Percentiles rank a stretch among this genome's conserved stretches.
phyloP scores from a whole-genome alignment of 2,888 invertebrate genomes.

The Drosophila yooni region DNA sequence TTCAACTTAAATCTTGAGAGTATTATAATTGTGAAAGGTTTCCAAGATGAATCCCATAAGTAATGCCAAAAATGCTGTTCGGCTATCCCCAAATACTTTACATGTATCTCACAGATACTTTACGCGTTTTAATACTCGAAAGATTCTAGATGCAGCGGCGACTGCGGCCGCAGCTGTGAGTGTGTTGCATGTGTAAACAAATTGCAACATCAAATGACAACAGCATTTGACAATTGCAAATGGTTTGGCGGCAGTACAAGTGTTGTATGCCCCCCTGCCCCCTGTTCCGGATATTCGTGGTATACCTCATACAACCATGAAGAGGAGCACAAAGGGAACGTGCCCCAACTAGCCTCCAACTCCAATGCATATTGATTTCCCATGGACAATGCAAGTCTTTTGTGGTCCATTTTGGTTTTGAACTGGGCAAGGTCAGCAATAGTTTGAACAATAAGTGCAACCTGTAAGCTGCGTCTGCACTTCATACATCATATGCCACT shows the following conservation, averaged over 20 bases:
- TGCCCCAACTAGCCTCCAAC: constrained; percentile 25
- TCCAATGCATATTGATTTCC: constrained; percentile 55
- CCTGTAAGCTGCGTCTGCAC: constrained; percentile 64
- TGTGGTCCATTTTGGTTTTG: constrained; percentile 4
- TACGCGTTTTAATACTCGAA: constrained; percentile 18
- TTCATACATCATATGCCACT: constrained; percentile 71
- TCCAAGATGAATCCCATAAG: constrained; percentile 23
- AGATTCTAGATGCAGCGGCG: constrained; percentile 15
- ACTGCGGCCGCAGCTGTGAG: constrained; percentile 16
- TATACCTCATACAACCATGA: neutral
- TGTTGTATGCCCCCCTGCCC: constrained; percentile 13
- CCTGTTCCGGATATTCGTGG: too few relatives aligned
- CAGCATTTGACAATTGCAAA: constrained; percentile 77
- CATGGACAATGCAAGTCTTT: constrained; percentile 3
- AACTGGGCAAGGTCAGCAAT: constrained; percentile 67
- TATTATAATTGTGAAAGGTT: constrained; percentile 16
- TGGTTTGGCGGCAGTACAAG: constrained; percentile 60
- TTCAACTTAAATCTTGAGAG: neutral
- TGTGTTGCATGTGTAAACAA: constrained; percentile 73
- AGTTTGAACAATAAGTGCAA: constrained; percentile 44
- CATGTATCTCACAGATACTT: constrained; percentile 26
- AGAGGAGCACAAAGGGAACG: neutral
- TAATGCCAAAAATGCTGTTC: constrained; percentile 22
- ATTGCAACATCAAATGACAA: constrained; percentile 79
- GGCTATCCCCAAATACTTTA: constrained; percentile 36